Evolutionary conservation across 2,888 invertebrate genomes (phyloP).

Genomic region (Hypomecis punctinalis): DNA sequence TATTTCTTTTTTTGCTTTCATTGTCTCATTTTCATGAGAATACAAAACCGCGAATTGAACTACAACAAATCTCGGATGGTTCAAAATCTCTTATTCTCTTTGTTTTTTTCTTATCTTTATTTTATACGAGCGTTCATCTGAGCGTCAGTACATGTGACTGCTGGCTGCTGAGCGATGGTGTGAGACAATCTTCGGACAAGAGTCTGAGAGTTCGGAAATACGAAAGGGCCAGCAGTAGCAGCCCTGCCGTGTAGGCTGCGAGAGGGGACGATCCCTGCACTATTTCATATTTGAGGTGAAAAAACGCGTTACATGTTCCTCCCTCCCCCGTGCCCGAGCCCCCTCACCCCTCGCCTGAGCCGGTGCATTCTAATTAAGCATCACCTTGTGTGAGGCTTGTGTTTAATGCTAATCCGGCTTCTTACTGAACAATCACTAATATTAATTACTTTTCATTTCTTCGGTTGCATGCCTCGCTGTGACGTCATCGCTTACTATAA

Average conservation of each 20-base stretch:
- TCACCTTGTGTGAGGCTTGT: neutral
- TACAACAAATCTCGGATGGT: too few species aligned
- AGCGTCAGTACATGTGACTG: too few species aligned
- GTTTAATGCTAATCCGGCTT: neutral
- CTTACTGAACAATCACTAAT: neutral
- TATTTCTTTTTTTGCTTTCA: too few species aligned
- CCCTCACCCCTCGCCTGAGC: neutral
- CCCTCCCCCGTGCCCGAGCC: neutral
- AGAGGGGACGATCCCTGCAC: constrained; percentile 32
- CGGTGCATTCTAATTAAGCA: neutral
- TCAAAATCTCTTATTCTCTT: too few species aligned
- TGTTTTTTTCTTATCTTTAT: too few species aligned
- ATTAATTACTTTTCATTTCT: constrained; percentile 6
- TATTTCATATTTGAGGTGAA: constrained; percentile 48
- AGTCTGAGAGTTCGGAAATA: neutral
- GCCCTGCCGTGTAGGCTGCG: constrained; percentile 7
- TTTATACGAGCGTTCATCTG: too few species aligned
- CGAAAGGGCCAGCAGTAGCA: neutral
- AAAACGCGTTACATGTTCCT: constrained; percentile 39
- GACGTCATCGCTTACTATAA: neutral
- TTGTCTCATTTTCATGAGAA: too few species aligned
- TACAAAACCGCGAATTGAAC: too few species aligned
- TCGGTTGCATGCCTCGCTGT: neutral
- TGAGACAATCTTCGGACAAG: neutral
- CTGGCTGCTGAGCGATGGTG: too few species aligned